A percentile compares a stretch with the other conserved stretches of the same genome.
These are phyloP conservation scores for Syngnathus rostellatus DNA, from an alignment of 2,797 vertebrate species.

Conservation along the genomic window DNA sequence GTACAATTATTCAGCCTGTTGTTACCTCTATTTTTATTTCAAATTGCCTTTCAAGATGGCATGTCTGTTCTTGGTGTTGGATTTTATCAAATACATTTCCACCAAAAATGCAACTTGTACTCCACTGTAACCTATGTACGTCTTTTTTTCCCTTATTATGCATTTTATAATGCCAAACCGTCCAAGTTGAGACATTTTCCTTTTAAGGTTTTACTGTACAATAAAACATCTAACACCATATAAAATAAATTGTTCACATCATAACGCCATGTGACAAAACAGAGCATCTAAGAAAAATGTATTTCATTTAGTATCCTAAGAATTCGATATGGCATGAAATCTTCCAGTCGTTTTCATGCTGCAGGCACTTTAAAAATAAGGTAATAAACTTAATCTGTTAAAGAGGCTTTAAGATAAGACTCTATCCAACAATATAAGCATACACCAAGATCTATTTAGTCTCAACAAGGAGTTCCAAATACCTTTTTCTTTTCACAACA, in stretches of 20 bases:
- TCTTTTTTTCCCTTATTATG: no score
- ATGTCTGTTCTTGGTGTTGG: no score
- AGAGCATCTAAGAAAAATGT: conserved; percentile 2
- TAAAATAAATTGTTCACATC: not conserved
- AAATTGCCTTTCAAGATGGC: no score
- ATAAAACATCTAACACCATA: not conserved
- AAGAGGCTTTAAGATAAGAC: not conserved
- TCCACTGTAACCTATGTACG: no score
- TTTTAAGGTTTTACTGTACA: not conserved
- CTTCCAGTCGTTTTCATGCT: not conserved
- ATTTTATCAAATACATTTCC: no score
- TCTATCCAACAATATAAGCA: not conserved
- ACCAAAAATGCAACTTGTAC: no score
- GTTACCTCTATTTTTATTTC: no score
- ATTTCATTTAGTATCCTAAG: conserved; percentile 12
- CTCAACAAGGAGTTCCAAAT: not conserved
- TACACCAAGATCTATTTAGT: not conserved
- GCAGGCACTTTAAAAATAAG: conserved; percentile 12
- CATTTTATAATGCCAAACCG: not conserved
- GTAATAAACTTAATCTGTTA: conserved; percentile 6
- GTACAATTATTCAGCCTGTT: no score
- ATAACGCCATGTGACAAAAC: not conserved
- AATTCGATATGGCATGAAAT: conserved; percentile 3
- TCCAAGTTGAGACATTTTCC: not conserved
- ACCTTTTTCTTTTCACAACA: not conserved